phyloP scores from a whole-genome alignment of 2,888 invertebrate genomes.

The Drosophila histrio region DNA sequence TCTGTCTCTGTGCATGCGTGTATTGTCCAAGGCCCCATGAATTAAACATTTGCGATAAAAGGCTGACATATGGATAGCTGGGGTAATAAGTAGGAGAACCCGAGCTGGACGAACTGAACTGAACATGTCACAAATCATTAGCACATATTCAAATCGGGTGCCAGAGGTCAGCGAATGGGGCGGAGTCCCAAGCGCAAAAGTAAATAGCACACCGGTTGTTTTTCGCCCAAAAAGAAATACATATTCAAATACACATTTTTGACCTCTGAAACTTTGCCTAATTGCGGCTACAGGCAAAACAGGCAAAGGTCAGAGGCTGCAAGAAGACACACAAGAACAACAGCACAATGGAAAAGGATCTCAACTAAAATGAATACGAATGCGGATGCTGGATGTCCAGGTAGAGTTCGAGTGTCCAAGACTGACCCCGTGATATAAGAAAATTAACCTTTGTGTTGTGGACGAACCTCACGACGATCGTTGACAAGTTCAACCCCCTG shows the following conservation, averaged over 20 bases:
- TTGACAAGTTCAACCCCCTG: conserved; percentile 67
- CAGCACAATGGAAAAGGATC: conserved; percentile 12
- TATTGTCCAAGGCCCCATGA: conserved; percentile 52
- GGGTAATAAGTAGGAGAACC: conserved; percentile 6
- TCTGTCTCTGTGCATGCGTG: conserved; percentile 4
- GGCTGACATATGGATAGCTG: conserved; percentile 26
- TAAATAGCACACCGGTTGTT: conserved; percentile 31
- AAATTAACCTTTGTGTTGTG: conserved; percentile 70
- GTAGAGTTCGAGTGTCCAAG: conserved; percentile 59
- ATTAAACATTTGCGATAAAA: conserved; percentile 73
- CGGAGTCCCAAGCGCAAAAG: conserved; percentile 22
- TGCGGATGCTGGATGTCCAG: conserved; percentile 39
- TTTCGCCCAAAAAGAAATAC: conserved; percentile 15
- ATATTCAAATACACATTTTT: conserved; percentile 67
- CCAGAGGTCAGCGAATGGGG: conserved; percentile 46
- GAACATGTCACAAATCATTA: conserved; percentile 75
- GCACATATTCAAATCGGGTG: conserved; percentile 74
- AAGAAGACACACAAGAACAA: conserved; percentile 33
- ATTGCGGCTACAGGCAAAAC: conserved; percentile 65
- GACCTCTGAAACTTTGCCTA: conserved; percentile 67
- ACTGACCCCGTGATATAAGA: conserved; percentile 66
- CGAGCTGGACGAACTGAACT: conserved; percentile 24
- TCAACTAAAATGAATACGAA: neutral
- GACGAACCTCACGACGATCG: conserved; percentile 25
- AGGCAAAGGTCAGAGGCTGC: conserved; percentile 69